Conservation (phyloP, 1,140 invertebrate species). For the Melanaphis sacchari region DNA sequence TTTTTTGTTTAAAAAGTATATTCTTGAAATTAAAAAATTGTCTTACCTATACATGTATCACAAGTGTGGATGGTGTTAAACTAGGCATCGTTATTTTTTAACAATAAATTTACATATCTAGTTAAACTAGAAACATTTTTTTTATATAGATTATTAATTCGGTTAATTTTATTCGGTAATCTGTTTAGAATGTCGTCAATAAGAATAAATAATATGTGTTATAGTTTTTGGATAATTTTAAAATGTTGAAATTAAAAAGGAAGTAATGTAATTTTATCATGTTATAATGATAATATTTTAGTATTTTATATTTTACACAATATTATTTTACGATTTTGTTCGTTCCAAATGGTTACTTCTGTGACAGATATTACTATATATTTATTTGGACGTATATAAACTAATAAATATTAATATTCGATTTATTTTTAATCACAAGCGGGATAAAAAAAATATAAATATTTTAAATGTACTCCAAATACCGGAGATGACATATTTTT, state of each 20-base stretch:
- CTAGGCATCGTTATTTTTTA: not conserved
- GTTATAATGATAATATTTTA: not conserved
- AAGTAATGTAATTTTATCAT: not conserved
- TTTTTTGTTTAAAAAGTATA: not conserved
- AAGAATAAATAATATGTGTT: too few species aligned
- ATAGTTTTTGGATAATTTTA: not conserved
- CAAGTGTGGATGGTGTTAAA: not conserved
- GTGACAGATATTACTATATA: not conserved
- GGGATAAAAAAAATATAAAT: not conserved
- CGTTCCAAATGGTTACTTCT: not conserved
- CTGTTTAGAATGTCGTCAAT: too few species aligned
- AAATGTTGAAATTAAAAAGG: not conserved
- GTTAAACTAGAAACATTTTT: not conserved
- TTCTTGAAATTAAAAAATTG: not conserved
- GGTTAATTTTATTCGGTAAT: not conserved
- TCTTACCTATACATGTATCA: not conserved
- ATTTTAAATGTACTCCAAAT: not conserved
- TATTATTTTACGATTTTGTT: not conserved
- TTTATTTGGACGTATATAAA: not conserved
- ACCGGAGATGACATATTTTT: not conserved
- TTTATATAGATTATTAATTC: not conserved
- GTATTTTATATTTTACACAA: not conserved
- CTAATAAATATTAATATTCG: not conserved
- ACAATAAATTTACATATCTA: not conserved
- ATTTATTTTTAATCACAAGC: not conserved